A percentile compares a stretch with the other conserved stretches of the same genome.
phyloP scores from a whole-genome alignment of 2,113 vertebrate species.

The Aleadryas rufinucha region DNA sequence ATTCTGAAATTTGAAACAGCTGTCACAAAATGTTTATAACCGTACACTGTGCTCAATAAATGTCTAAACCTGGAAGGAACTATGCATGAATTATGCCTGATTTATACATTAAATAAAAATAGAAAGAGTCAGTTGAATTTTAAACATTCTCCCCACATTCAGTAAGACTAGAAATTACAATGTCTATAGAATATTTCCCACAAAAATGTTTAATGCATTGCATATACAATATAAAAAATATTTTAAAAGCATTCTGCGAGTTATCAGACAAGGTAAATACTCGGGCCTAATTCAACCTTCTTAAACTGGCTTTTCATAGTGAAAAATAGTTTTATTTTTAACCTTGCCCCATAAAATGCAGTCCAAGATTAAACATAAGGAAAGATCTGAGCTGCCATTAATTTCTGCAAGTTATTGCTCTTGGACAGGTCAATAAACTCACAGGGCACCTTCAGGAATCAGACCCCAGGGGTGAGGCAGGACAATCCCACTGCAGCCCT shows the following conservation, averaged over 20 bases:
- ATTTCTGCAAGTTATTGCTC: neutral
- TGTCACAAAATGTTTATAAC: constrained; percentile 45
- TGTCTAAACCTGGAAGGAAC: constrained; percentile 45
- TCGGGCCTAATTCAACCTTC: neutral
- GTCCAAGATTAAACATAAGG: neutral
- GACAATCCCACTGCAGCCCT: neutral
- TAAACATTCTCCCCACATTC: neutral
- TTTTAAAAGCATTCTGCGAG: neutral
- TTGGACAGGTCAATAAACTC: neutral
- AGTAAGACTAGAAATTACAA: neutral
- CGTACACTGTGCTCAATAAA: constrained; percentile 11
- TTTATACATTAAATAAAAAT: constrained; percentile 61
- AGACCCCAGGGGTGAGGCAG: neutral
- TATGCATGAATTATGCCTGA: constrained; percentile 36
- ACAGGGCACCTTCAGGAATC: neutral
- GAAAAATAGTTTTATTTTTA: neutral
- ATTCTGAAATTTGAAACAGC: constrained; percentile 43
- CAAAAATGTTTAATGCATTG: neutral
- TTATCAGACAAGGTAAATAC: neutral
- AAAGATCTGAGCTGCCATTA: neutral
- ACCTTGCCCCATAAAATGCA: neutral
- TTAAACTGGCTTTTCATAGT: neutral
- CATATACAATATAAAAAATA: neutral
- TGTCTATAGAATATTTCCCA: neutral
- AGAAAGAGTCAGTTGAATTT: constrained; percentile 37